phyloP scores from a whole-genome alignment of 2,113 vertebrate species.

The Etheostoma spectabile region DNA sequence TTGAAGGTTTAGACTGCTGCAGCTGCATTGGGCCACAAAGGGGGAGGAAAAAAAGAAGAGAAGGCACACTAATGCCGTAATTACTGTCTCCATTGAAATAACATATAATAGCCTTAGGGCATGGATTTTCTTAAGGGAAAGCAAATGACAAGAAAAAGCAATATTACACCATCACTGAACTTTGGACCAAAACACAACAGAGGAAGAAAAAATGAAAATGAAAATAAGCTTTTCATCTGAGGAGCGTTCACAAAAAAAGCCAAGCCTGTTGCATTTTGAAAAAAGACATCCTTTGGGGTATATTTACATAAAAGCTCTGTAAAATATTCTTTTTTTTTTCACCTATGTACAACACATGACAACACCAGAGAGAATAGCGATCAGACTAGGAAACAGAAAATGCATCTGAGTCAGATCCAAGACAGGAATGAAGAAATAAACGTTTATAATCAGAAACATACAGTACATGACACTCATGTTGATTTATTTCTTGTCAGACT shows the following conservation, averaged over 20 bases:
- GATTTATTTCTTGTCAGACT: background rate
- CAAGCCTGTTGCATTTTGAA: slow-evolving; percentile 70
- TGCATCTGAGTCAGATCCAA: slow-evolving; percentile 36
- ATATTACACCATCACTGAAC: slow-evolving; percentile 69
- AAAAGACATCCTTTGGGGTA: slow-evolving; percentile 72
- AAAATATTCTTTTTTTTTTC: slow-evolving; percentile 78
- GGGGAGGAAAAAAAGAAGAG: slow-evolving; percentile 5
- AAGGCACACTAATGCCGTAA: slow-evolving; percentile 71
- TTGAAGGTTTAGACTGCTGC: slow-evolving; percentile 41
- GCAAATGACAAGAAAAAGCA: slow-evolving; percentile 64
- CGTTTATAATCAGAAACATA: slow-evolving; percentile 17
- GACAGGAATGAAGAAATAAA: slow-evolving; percentile 18
- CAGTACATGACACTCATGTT: slow-evolving; percentile 8
- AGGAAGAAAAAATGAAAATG: background rate
- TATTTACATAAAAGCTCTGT: slow-evolving; percentile 83
- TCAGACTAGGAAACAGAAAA: slow-evolving; percentile 20
- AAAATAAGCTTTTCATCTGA: slow-evolving; percentile 53
- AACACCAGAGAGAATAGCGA: slow-evolving; percentile 69
- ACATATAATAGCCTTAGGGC: slow-evolving; percentile 52
- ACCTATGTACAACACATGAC: slow-evolving; percentile 82
- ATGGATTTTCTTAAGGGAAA: slow-evolving; percentile 55
- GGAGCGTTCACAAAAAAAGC: slow-evolving; percentile 53
- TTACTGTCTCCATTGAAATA: slow-evolving; percentile 69
- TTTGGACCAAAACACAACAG: slow-evolving; percentile 70
- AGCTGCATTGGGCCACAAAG: slow-evolving; percentile 27